Percentiles rank a stretch among this genome's conserved stretches.
These are phyloP conservation scores for Schizopygopsis malacanthus DNA, from an alignment of 2,797 vertebrate species.

Conservation along the genomic window DNA sequence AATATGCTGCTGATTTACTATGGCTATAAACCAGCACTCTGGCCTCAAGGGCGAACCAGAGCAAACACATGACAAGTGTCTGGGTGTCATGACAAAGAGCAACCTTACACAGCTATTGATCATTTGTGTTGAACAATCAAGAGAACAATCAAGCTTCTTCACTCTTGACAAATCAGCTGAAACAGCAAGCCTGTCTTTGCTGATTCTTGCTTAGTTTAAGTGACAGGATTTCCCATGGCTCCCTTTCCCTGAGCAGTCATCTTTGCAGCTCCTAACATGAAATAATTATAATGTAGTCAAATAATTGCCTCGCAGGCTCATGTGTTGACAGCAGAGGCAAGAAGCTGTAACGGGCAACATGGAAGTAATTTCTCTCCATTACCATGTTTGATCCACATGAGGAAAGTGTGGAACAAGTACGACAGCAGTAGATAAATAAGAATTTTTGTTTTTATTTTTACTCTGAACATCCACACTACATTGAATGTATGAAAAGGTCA, in stretches of 20 bases:
- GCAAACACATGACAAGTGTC: constrained; percentile 4
- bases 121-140: constrained; percentile 33
- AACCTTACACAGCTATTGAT: constrained; percentile 45
- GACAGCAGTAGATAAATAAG: constrained; percentile 1
- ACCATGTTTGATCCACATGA: constrained; percentile 39
- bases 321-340: constrained; percentile 28
- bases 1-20: constrained; percentile 53
- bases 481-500: neutral
- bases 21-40: constrained; percentile 26
- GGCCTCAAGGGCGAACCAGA: constrained; percentile 37
- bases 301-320: constrained; percentile 37
- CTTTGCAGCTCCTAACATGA: constrained; percentile 42
- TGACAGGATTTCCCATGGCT: constrained; percentile 39
- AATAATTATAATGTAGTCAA: constrained; percentile 55
- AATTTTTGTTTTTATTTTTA: constrained; percentile 39
- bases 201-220: constrained; percentile 41
- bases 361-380: constrained; percentile 47
- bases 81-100: constrained; percentile 16
- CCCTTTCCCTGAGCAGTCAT: constrained; percentile 9
- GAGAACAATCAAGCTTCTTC: constrained; percentile 26
- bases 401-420: constrained; percentile 8
- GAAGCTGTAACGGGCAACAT: constrained; percentile 43
- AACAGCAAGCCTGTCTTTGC: constrained; percentile 43
- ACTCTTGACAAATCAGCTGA: constrained; percentile 25
- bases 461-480: neutral